phyloP scores from a whole-genome alignment of 1,140 invertebrate genomes.

The Linepithema humile region DNA sequence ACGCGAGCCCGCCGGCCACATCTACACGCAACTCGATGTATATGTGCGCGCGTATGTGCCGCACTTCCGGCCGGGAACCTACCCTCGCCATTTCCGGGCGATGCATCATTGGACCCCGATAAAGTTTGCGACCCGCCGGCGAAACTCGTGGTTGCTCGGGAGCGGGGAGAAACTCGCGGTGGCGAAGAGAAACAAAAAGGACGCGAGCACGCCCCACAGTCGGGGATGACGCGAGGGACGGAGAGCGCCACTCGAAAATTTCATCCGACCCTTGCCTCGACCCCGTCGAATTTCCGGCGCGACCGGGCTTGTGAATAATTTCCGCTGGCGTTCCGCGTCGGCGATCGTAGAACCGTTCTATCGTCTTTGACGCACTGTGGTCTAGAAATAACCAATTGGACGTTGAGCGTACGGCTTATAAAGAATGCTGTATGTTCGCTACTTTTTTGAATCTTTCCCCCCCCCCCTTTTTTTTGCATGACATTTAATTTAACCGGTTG shows the following conservation, averaged over 20 bases:
- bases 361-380: neutral
- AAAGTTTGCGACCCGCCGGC: slow-evolving; percentile 75
- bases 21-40: neutral
- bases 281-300: slow-evolving; percentile 31
- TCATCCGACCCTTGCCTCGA: neutral
- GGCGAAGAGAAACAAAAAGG: slow-evolving; percentile 60
- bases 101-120: slow-evolving; percentile 80
- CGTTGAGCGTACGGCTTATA: neutral
- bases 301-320: slow-evolving; percentile 61
- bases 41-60: slow-evolving; percentile 56
- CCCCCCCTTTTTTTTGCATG: too few relatives aligned
- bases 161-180: slow-evolving; percentile 44
- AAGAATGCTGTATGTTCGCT: neutral
- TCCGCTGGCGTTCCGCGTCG: slow-evolving; percentile 24
- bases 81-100: slow-evolving; percentile 77
- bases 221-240: neutral
- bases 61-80: slow-evolving; percentile 77
- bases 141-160: slow-evolving; percentile 65
- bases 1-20: slow-evolving; percentile 12
- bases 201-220: neutral
- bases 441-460: neutral
- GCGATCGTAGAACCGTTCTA: neutral
- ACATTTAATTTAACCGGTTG: neutral
- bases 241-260: slow-evolving; percentile 60
- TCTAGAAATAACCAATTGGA: neutral